Evolutionary conservation across 2,888 invertebrate species (phyloP).

Genomic region (Rotaria socialis): DNA sequence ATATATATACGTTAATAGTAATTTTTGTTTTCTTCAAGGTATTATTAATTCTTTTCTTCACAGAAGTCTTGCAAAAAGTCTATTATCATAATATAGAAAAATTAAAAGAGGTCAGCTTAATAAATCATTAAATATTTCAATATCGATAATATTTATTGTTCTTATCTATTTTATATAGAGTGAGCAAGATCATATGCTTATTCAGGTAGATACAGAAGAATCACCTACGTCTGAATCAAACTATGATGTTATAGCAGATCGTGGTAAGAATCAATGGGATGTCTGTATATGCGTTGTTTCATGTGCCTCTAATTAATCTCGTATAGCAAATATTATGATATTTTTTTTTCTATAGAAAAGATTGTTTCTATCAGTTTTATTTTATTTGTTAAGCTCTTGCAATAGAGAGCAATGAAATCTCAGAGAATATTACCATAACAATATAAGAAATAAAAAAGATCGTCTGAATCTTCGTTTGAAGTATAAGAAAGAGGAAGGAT

Average conservation of each 20-base stretch:
- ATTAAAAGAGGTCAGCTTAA: background rate
- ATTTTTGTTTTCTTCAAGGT: background rate
- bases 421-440: background rate
- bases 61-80: slow-evolving; percentile 17
- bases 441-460: background rate
- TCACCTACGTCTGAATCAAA: background rate
- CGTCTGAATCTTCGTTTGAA: background rate
- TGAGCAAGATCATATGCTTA: background rate
- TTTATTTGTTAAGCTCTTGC: background rate
- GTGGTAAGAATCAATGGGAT: background rate
- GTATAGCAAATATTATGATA: background rate
- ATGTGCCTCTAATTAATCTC: too few relatives aligned
- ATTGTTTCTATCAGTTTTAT: background rate
- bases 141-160: background rate
- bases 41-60: slow-evolving; percentile 13
- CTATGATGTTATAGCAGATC: background rate
- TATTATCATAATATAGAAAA: slow-evolving; percentile 8
- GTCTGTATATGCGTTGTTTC: too few relatives aligned
- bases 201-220: background rate
- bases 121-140: too few relatives aligned
- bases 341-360: background rate
- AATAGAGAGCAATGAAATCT: background rate
- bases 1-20: background rate
- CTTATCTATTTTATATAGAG: background rate
- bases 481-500: background rate